Percentiles rank a stretch among this genome's conserved stretches.
Evolutionary conservation across 2,888 invertebrate genomes (phyloP).

Genomic region (Sycophila texana): DNA sequence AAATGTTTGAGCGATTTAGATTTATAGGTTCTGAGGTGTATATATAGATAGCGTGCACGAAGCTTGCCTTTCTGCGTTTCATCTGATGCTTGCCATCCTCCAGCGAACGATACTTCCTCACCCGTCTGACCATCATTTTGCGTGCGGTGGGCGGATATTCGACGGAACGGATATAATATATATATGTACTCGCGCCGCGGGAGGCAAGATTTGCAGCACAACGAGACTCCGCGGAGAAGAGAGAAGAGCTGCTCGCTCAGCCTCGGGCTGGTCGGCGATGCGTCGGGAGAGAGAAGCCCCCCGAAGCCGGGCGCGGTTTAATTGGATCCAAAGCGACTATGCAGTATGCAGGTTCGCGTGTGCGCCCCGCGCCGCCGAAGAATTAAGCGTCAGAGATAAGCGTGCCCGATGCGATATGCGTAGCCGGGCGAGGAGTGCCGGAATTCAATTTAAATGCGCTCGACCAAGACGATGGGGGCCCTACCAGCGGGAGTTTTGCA

Average conservation of each 20-base stretch:
- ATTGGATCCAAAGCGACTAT: constrained; percentile 37
- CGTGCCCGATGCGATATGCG: constrained; percentile 9
- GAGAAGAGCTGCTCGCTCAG: background rate
- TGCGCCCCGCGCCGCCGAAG: constrained; percentile 8
- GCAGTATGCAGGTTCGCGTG: constrained; percentile 2
- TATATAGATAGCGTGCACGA: background rate
- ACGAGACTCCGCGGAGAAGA: background rate
- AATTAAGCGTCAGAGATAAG: constrained; percentile 33
- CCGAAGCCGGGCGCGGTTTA: constrained; percentile 41
- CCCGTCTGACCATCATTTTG: constrained; percentile 54
- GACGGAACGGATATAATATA: background rate
- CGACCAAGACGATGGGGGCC: no score
- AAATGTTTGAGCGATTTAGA: no score
- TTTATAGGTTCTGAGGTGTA: background rate
- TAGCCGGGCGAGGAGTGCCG: background rate
- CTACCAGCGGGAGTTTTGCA: no score
- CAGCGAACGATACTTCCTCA: constrained; percentile 47
- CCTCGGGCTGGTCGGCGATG: constrained; percentile 7
- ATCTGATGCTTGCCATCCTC: constrained; percentile 43
- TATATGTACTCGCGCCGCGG: background rate
- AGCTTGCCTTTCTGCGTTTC: constrained; percentile 49
- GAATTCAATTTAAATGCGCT: background rate
- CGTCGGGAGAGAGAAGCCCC: background rate
- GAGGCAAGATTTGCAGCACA: background rate
- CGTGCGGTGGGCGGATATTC: background rate